Base-by-base conservation (phyloP, 2,113 vertebrate genomes). In the Gobius niger region DNA sequence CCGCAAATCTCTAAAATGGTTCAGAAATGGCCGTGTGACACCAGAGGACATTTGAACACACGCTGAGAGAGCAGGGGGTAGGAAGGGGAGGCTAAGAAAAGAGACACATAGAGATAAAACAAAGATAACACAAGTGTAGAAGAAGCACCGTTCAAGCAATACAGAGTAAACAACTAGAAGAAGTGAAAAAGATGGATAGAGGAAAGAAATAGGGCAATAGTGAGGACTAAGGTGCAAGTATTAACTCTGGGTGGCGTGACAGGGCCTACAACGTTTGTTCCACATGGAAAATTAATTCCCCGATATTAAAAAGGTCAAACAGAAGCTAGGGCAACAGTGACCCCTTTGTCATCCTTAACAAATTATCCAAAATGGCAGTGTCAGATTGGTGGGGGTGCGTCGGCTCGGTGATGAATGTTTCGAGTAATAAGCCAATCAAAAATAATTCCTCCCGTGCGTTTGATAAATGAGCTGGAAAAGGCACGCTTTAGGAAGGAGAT, bases 261-360 rank as follows among this genome's bases (percentile, higher is more conserved):
- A 96, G 93, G 89, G 92, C 87, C 87, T 95, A 95, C 96, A 96
- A 95, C 91, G 93, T 97, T 96, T 96, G 94, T 96, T 96, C 95
- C 92, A 91, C 91, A 91, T 90, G 80, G 92, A 94, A 96, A 96
- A 96, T 96, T 95, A 95, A 96, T 97, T 96, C 95, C 93, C 93
- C 94, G 94, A 96, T 95, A 96, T 94, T 94, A 95, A 95, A 95
- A 96, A 98, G 96, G 96, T 95, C 96, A 96, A 93, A 93, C 92
- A 93, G 92, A 93, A 95, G 93, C 63, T 91, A 93, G 88, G 91
- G 91, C 86, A 93, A 93, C 92, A 92, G 91, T 86, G 94, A 94
- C 92, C 92, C 82, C 92, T 94, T 94, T 95, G 95, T 96, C 95
- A 94, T 95, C 92, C 93, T 94, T 94, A 97, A 95, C 94, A 95